Evolutionary conservation across 2,113 vertebrate genomes (phyloP), one percentile per base, ranked within the genome.

Genomic region (Bubo bubo): DNA sequence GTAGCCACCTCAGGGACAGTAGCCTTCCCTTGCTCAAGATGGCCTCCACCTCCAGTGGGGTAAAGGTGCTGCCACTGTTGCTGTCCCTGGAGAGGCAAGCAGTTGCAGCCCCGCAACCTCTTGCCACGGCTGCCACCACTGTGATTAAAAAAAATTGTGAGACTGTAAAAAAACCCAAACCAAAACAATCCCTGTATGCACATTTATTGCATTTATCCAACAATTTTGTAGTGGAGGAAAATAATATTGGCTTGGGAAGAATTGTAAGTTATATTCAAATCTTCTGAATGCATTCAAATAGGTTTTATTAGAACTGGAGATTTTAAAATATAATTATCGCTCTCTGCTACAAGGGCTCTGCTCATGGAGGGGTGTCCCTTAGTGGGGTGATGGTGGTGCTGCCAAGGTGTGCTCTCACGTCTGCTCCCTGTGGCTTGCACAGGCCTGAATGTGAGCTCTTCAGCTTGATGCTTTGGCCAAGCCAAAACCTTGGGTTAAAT

Each of bases 351-450:
- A 34, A 59, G 30, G 30, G 37, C 45, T 53, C 19, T 86, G 17
- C 52, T 14, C 0, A 1, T 11, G 30, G 34, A 32, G 26, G 20
- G 28, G 8, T 18, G 43, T 73, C 64, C 71, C 3, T 1, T 20
- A 37, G 63, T 8, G 4, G 8, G 34, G 39, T 6, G 14, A 20
- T 47, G 37, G 63, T 2, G 6, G 23, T 32, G 10, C 28, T 79
- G 87, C 72, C 5, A 7, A 47, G 45, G 55, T 3, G 1, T 39
- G 45, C 18, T 71, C 43, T 64, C 14, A 35, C 2, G 4, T 71
- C n/a, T 1, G 0, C 30, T 41, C 28, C n/a, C 30, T 2, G 2
- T 2, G 5, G 24, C 41, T 58, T 63, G 24, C 21, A 35, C 1
- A 4, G 75, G 45, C 37, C 35, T 53, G 50, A 58, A 64, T 0